A percentile compares a stretch with the other conserved stretches of the same genome.
These are phyloP conservation scores for Solen grandis DNA, from an alignment of 1,140 invertebrate species.

Conservation along the genomic window DNA sequence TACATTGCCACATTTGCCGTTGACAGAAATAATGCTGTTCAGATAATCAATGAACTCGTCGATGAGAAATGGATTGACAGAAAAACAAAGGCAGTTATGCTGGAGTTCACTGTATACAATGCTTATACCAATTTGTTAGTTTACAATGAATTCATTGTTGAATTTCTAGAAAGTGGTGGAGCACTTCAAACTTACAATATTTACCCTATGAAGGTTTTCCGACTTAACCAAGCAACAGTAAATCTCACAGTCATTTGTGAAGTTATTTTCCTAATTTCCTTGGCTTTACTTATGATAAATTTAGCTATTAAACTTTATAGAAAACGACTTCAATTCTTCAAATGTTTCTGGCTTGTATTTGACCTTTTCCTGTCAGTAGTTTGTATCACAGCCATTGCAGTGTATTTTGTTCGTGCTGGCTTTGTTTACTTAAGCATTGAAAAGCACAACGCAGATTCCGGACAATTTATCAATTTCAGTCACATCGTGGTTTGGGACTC, in stretches of 20 bases:
- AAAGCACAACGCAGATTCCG: constrained; percentile 39
- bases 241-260: constrained; percentile 44
- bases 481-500: constrained; percentile 62
- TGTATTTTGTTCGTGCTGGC: constrained; percentile 22
- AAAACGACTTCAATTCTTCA: constrained; percentile 45
- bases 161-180: constrained; percentile 81
- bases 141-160: constrained; percentile 62
- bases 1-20: constrained; percentile 57
- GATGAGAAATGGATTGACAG: constrained; percentile 80
- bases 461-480: constrained; percentile 58
- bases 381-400: not conserved
- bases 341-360: constrained; percentile 51
- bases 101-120: constrained; percentile 83
- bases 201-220: constrained; percentile 37
- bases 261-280: constrained; percentile 36
- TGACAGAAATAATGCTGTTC: constrained; percentile 6
- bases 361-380: constrained; percentile 43
- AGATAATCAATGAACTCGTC: constrained; percentile 72
- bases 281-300: constrained; percentile 28
- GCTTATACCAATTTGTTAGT: constrained; percentile 69
- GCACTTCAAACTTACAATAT: constrained; percentile 44
- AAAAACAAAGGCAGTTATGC: constrained; percentile 81
- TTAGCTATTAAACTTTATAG: constrained; percentile 27
- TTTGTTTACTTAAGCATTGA: constrained; percentile 22
- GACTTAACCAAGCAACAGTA: constrained; percentile 21